Conservation (phyloP, 2,113 vertebrate species). For the Burhinus oedicnemus region DNA sequence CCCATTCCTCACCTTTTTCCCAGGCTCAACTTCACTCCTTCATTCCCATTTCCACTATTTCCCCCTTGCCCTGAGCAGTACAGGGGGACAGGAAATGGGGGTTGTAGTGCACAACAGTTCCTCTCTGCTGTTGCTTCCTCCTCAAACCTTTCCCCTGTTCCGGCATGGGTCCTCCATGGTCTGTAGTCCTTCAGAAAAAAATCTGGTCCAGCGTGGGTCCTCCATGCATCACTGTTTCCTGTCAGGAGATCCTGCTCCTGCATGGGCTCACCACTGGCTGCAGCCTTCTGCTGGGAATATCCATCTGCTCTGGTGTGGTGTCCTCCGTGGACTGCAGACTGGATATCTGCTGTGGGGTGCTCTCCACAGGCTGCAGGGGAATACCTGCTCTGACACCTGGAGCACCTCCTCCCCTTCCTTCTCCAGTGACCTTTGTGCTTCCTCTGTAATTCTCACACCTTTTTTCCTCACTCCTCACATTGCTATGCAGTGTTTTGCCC, state of each 20-base stretch:
- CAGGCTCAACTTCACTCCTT: background rate
- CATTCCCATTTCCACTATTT: background rate
- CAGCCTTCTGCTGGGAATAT: background rate
- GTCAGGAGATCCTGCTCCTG: background rate
- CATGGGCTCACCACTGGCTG: fast-evolving
- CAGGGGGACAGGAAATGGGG: background rate
- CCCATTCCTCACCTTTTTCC: background rate
- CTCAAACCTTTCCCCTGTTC: background rate
- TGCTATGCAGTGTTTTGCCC: background rate
- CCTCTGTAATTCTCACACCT: background rate
- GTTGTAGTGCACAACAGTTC: background rate
- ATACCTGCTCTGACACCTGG: background rate
- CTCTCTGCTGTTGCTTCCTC: background rate
- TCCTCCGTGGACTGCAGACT: background rate
- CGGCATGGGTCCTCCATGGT: background rate
- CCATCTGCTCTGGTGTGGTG: background rate
- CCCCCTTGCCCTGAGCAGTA: background rate
- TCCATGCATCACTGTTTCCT: background rate
- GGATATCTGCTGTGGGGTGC: background rate
- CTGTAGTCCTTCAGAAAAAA: background rate
- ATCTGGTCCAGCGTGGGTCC: background rate
- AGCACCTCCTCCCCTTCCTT: background rate
- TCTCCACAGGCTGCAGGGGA: background rate
- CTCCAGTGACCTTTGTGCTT: background rate
- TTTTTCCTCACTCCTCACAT: no score